phyloP scores from a whole-genome alignment of 2,113 vertebrate species.

The Monopterus albus region DNA sequence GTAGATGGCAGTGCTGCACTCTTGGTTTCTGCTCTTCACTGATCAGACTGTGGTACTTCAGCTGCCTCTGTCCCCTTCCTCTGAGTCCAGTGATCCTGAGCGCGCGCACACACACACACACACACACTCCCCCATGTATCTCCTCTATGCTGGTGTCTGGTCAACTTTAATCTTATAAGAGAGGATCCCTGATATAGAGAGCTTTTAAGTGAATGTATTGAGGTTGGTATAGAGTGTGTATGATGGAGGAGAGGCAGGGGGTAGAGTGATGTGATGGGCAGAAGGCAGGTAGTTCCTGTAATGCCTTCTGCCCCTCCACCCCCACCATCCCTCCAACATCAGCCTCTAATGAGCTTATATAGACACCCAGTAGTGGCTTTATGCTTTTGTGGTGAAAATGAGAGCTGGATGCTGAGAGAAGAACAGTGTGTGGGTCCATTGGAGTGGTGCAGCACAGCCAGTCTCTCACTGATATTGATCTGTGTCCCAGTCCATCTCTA shows the following conservation, averaged over 20 bases:
- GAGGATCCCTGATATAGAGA: conserved; percentile 70
- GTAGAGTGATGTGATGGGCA: conserved; percentile 42
- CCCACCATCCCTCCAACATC: conserved; percentile 13
- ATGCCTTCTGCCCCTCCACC: conserved; percentile 51
- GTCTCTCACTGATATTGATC: conserved; percentile 76
- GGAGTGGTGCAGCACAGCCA: conserved; percentile 42
- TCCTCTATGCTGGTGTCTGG: conserved; percentile 40
- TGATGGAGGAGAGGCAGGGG: conserved; percentile 39
- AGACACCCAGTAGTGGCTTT: conserved; percentile 54
- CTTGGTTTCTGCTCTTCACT: conserved; percentile 2
- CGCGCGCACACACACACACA: conserved; percentile 27
- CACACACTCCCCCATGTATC: conserved; percentile 28
- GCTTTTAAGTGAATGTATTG: conserved; percentile 75
- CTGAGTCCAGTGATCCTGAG: conserved; percentile 44
- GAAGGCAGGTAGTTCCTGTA: conserved; percentile 75
- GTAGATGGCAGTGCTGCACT: conserved; percentile 45
- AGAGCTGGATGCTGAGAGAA: conserved; percentile 44
- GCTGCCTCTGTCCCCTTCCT: conserved; percentile 11
- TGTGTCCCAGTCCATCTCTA: conserved; percentile 71
- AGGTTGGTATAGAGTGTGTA: conserved; percentile 60
- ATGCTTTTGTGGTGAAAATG: conserved; percentile 61
- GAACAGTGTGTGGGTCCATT: conserved; percentile 21
- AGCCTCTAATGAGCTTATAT: conserved; percentile 62
- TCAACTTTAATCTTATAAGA: conserved; percentile 75
- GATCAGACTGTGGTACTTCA: conserved; percentile 3